A percentile compares a stretch with the other conserved stretches of the same genome.
Conservation (phyloP, 2,113 vertebrate species). For the Salvelinus sp. region DNA sequence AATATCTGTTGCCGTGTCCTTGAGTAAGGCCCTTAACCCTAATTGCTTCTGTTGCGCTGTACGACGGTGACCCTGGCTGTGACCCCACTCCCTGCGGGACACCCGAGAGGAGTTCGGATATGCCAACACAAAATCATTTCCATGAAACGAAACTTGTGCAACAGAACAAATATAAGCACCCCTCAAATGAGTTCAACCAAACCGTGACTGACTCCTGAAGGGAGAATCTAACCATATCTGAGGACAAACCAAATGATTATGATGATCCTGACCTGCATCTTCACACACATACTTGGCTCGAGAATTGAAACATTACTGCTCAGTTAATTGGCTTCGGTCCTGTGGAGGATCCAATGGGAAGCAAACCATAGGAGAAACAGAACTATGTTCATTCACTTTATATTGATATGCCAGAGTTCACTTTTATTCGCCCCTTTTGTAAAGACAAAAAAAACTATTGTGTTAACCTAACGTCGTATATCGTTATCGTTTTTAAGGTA, state of each 20-base stretch:
- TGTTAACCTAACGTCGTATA: conserved; percentile 5
- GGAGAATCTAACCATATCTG: not conserved
- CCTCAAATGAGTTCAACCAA: not conserved
- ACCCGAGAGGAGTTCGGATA: no score
- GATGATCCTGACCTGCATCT: not conserved
- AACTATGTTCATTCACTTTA: not conserved
- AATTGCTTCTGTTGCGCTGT: no score
- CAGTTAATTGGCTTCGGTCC: no score
- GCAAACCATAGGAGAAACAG: not conserved
- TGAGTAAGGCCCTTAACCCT: no score
- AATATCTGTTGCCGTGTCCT: no score
- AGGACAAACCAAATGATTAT: not conserved
- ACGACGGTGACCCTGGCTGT: no score
- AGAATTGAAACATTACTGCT: not conserved
- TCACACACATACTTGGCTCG: not conserved
- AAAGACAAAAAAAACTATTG: not conserved
- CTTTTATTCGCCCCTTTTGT: not conserved
- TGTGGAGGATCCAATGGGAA: not conserved
- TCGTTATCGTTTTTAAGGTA: conserved; percentile 13
- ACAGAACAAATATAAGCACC: no score
- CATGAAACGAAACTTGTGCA: no score
- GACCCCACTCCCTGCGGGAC: no score
- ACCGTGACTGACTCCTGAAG: not conserved
- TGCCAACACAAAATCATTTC: no score
- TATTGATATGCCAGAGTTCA: conserved; percentile 6